phyloP scores from a whole-genome alignment of 2,797 vertebrate genomes.

The Ispidina lecontei region DNA sequence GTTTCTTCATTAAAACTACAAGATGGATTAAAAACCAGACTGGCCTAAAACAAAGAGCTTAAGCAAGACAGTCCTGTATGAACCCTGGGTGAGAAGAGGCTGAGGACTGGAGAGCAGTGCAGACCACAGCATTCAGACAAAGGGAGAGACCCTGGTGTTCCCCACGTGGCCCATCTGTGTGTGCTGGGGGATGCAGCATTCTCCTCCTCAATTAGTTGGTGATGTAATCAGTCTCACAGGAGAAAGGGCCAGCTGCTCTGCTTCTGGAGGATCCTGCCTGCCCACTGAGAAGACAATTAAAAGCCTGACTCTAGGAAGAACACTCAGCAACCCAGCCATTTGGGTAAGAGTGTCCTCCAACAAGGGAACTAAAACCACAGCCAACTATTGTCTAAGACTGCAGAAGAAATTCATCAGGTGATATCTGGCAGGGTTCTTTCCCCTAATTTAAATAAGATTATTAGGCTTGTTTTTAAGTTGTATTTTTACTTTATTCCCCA shows the following conservation, averaged over 20 bases:
- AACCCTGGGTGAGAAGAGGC: neutral
- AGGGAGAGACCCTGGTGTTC: constrained; percentile 3
- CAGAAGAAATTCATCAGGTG: constrained; percentile 2
- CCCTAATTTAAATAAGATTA: neutral
- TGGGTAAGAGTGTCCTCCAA: neutral
- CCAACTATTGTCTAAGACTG: neutral
- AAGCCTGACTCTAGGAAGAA: constrained; percentile 20
- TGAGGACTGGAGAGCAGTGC: neutral
- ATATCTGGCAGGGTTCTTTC: neutral
- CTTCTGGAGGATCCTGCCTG: constrained; percentile 1
- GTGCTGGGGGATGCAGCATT: constrained; percentile 60
- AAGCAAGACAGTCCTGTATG: neutral
- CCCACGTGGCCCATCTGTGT: neutral
- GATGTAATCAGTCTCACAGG: constrained; percentile 57
- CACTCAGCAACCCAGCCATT: neutral
- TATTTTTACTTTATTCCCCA: neutral
- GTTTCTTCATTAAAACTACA: neutral
- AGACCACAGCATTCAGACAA: neutral
- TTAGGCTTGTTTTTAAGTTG: neutral
- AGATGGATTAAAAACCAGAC: neutral
- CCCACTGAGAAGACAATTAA: constrained; percentile 33
- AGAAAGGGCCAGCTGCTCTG: constrained; percentile 60
- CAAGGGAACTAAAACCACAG: neutral
- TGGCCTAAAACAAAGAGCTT: neutral
- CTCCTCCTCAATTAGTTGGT: constrained; percentile 47